Evolutionary conservation across 2,113 vertebrate genomes (phyloP).

Genomic region (Albula glossodonta): DNA sequence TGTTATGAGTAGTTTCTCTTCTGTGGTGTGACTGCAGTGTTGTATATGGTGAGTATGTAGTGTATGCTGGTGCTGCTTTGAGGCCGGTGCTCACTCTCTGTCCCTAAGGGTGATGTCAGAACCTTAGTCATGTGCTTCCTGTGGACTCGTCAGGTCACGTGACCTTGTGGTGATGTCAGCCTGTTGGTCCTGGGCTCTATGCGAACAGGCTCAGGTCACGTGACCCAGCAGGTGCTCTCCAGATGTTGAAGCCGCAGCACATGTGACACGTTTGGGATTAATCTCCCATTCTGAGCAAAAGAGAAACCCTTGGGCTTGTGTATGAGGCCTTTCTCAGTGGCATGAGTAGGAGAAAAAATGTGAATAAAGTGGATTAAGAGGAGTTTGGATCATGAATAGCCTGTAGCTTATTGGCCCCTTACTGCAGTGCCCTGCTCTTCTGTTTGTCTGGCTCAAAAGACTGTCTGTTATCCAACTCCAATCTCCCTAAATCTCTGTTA

Average conservation of each 20-base stretch:
- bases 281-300: slow-evolving; percentile 22
- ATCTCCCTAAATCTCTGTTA: too few species aligned
- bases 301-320: slow-evolving; percentile 9
- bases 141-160: background rate
- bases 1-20: too few species aligned
- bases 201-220: slow-evolving; percentile 29
- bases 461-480: background rate
- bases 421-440: background rate
- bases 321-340: background rate
- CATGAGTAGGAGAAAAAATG: background rate
- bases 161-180: background rate
- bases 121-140: background rate
- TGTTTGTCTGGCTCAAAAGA: background rate
- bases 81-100: too few species aligned
- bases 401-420: background rate
- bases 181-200: slow-evolving; percentile 18
- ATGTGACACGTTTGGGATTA: slow-evolving; percentile 35
- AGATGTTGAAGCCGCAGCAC: slow-evolving; percentile 40
- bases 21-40: too few species aligned
- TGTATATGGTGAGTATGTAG: too few species aligned
- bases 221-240: slow-evolving; percentile 45
- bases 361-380: background rate
- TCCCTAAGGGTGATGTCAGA: background rate
- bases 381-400: background rate
- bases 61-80: too few species aligned